These are phyloP conservation scores for Siniperca chuatsi DNA, from an alignment of 2,113 vertebrate genomes.

Conservation along the genomic window DNA sequence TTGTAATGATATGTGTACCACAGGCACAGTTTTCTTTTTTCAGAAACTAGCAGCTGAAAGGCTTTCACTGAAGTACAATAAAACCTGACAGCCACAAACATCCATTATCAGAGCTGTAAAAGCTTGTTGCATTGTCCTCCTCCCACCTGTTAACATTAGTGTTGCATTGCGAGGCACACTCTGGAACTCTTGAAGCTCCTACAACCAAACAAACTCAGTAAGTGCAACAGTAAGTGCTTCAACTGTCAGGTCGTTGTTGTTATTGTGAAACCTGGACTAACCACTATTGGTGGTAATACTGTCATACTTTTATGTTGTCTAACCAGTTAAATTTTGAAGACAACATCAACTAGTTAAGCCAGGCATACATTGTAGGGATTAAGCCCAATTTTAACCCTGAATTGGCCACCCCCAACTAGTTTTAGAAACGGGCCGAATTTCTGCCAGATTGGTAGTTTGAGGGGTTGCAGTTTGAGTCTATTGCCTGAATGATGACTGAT, in stretches of 20 bases:
- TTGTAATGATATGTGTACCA: not conserved
- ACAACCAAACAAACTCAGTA: slow-evolving; percentile 25
- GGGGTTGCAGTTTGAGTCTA: no score
- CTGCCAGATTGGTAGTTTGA: not conserved
- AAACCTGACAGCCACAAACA: not conserved
- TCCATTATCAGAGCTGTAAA: slow-evolving; percentile 15
- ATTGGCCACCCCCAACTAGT: not conserved
- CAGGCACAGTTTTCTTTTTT: slow-evolving; percentile 6
- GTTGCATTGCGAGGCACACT: slow-evolving; percentile 7
- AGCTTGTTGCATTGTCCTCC: slow-evolving; percentile 18
- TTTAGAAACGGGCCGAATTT: not conserved
- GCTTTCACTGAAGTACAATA: not conserved
- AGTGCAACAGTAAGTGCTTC: not conserved
- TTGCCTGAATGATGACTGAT: no score
- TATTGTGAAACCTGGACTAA: not conserved
- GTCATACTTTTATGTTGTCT: not conserved
- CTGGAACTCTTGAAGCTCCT: slow-evolving; percentile 13
- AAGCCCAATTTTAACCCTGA: not conserved
- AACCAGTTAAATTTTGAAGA: not conserved
- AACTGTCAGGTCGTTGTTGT: slow-evolving; percentile 8
- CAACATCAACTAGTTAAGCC: not conserved
- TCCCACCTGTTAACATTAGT: slow-evolving; percentile 16
- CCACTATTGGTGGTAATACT: no score
- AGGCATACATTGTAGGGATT: not conserved
- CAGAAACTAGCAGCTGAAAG: not conserved